Evolutionary conservation across 2,797 vertebrate genomes (phyloP), one percentile per base, ranked within the genome.

Genomic region (Oryzias sinensis): DNA sequence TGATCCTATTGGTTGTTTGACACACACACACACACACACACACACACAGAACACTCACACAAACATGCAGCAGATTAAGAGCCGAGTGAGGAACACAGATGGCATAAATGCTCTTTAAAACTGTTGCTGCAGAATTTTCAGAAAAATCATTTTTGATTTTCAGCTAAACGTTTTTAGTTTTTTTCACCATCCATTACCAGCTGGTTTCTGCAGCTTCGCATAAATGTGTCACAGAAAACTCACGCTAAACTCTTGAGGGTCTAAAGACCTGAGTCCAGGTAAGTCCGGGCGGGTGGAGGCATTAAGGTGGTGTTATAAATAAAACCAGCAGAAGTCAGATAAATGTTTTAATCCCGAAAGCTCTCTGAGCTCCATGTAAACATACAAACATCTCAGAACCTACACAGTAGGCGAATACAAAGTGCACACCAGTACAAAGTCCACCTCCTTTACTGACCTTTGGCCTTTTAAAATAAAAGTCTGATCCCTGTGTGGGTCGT

Each of bases 331-430:
- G 8, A 3, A 33, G 2, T 33, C 33, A 33, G 33, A 3, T 33
- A 33, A 43, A 43, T 43, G 42, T 44, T 44, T n/a, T 17, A 17
- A 18, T 17, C 7, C 1, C 8, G 45, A 20, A 33, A 33, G 33
- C 33, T 33, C 94, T 93, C 50, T 43, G 22, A 43, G 44, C 44
- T 40, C 27, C 44, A 14, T 93, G 93, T 94, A 93, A 93, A 94
- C 93, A 94, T 93, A 95, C 90, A 92, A 91, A 83, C 76, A 85
- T 79, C 90, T 90, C 42, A 63, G 91, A 74, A 92, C 94, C 96
- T 98, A 97, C 96, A 92, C 93, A 95, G 96, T 96, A 98, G 96
- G 95, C 93, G 94, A 91, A 92, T 92, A 27, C 1, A 86, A 43
- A 0, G 92, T 92, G 93, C 87, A 93, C 9, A 45, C 3, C 8